phyloP scores from a whole-genome alignment of 1,140 invertebrate species.

The Drosophila obscura region DNA sequence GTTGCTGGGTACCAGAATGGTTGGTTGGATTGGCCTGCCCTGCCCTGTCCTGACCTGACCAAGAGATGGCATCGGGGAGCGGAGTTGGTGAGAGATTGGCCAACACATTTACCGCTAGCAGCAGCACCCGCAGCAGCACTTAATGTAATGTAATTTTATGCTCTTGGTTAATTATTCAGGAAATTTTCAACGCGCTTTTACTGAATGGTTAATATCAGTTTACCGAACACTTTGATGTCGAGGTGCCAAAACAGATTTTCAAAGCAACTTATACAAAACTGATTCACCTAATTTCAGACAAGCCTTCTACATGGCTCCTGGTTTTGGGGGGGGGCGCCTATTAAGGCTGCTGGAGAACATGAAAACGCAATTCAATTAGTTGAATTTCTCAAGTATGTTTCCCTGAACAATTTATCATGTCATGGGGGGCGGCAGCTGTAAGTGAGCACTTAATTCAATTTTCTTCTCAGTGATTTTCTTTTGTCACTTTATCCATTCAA shows the following conservation, averaged over 20 bases:
- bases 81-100: constrained; percentile 64
- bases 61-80: too few species aligned
- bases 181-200: constrained; percentile 30
- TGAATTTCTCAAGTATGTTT: constrained; percentile 20
- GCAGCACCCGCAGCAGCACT: constrained; percentile 48
- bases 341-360: neutral
- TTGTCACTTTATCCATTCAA: constrained; percentile 4
- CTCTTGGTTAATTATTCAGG: constrained; percentile 72
- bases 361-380: constrained; percentile 28
- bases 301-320: neutral
- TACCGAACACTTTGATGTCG: constrained; percentile 58
- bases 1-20: neutral
- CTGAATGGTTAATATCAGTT: constrained; percentile 38
- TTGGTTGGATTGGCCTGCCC: constrained; percentile 8
- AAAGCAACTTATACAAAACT: constrained; percentile 20
- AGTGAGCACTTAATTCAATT: constrained; percentile 7
- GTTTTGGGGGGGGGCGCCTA: too few species aligned
- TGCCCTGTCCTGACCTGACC: too few species aligned
- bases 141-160: constrained; percentile 77
- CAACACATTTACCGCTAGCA: constrained; percentile 55
- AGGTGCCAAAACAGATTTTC: constrained; percentile 28
- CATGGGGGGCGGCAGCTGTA: too few species aligned
- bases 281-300: constrained; percentile 22
- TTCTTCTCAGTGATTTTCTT: constrained; percentile 1
- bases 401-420: neutral